phyloP scores from a whole-genome alignment of 2,888 invertebrate genomes.

The Pseudoips prasinana region DNA sequence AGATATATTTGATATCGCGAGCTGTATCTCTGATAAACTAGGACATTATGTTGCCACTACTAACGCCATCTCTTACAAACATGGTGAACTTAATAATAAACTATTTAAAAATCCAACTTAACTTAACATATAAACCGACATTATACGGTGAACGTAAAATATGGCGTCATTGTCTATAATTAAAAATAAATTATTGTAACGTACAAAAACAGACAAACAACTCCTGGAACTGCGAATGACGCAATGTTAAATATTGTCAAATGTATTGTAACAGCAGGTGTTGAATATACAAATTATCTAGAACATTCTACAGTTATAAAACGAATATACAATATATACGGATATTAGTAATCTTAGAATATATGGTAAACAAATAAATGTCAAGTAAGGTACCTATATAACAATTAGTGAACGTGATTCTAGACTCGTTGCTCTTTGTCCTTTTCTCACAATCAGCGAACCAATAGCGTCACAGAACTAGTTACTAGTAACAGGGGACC shows the following conservation, averaged over 20 bases:
- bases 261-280: constrained; percentile 11
- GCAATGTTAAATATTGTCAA: constrained; percentile 12
- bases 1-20: no score
- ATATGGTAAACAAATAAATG: no score
- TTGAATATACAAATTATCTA: constrained; percentile 10
- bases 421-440: constrained; percentile 19
- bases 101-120: no score
- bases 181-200: constrained; percentile 18
- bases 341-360: no score
- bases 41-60: constrained; percentile 7
- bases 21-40: constrained; percentile 13
- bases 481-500: constrained; percentile 22
- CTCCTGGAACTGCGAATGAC: constrained; percentile 17
- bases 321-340: neutral
- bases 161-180: constrained; percentile 33
- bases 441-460: constrained; percentile 27
- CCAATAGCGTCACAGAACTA: constrained; percentile 22
- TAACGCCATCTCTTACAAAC: constrained; percentile 50
- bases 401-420: constrained; percentile 11
- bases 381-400: neutral
- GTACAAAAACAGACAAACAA: constrained; percentile 20
- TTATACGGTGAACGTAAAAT: constrained; percentile 4
- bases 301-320: constrained; percentile 7
- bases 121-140: no score
- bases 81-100: constrained; percentile 18